Evolutionary conservation across 92 coral and sea anemone species (phyloP).

Genomic region (Scolanthus callimorphus): DNA sequence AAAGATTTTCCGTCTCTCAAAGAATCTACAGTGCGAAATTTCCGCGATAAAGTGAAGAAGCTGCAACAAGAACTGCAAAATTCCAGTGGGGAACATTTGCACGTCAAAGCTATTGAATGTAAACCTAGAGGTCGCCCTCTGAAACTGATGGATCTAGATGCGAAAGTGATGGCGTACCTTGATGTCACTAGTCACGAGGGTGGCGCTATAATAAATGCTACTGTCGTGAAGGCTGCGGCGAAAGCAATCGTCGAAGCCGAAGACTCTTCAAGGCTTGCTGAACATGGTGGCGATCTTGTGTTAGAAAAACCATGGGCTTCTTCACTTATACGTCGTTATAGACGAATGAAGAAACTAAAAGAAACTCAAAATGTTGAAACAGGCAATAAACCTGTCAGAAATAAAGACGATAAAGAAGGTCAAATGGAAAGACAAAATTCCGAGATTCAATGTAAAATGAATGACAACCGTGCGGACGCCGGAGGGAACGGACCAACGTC

Average conservation of each 20-base stretch:
- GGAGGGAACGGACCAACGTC: too few species aligned
- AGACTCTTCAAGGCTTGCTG: conserved; percentile 22
- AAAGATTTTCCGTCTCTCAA: conserved; percentile 22
- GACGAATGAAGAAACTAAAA: conserved; percentile 10
- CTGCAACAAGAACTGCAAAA: conserved; percentile 10
- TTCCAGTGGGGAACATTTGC: conserved; percentile 2
- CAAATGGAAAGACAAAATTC: too few species aligned
- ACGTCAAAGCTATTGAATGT: conserved; percentile 16
- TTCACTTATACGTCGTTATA: conserved; percentile 24
- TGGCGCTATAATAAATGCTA: conserved; percentile 12
- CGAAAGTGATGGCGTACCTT: conserved; percentile 25
- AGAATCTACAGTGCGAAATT: conserved; percentile 31
- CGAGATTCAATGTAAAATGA: too few species aligned
- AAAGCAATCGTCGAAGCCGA: conserved; percentile 26
- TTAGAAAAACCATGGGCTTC: conserved; percentile 26
- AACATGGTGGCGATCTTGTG: conserved; percentile 23
- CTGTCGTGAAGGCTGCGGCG: conserved; percentile 20
- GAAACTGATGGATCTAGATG: conserved; percentile 24
- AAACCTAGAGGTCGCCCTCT: conserved; percentile 30
- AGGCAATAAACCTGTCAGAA: too few species aligned
- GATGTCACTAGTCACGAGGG: conserved; percentile 18
- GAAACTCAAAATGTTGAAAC: not conserved
- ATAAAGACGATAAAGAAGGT: too few species aligned
- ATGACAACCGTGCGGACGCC: too few species aligned
- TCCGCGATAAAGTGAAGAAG: conserved; percentile 17